These are phyloP conservation scores for Bergia sp. DNA, from an alignment of 92 coral and sea anemone species.

Conservation along the genomic window DNA sequence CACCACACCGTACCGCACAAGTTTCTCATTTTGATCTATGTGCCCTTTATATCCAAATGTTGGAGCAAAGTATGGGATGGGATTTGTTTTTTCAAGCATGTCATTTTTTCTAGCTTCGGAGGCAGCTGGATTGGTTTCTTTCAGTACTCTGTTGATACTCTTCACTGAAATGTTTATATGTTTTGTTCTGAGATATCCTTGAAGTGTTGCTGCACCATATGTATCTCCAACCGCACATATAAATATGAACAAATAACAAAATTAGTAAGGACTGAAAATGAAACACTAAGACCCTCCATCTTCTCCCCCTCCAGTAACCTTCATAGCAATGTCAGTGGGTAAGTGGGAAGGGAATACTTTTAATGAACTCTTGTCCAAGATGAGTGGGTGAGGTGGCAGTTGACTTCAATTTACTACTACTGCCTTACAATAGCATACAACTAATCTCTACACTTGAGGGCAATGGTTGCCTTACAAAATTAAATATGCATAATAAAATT, in stretches of 20 bases:
- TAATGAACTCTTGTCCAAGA: too few relatives aligned
- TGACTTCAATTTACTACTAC: too few relatives aligned
- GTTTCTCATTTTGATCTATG: conserved; percentile 44
- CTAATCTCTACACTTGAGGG: not conserved
- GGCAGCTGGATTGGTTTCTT: too few relatives aligned
- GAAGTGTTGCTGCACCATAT: conserved; percentile 45
- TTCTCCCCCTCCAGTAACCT: not conserved
- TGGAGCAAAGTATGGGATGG: conserved; percentile 7
- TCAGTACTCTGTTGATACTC: not conserved
- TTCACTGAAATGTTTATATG: conserved; percentile 40
- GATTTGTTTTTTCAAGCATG: not conserved
- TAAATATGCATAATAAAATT: too few relatives aligned
- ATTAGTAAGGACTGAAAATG: not conserved
- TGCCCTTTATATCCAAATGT: conserved; percentile 49
- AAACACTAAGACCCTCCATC: not conserved
- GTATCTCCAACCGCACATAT: conserved; percentile 41
- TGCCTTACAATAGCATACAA: not conserved
- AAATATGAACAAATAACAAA: not conserved
- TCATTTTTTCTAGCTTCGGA: not conserved
- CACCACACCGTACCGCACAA: conserved; percentile 10
- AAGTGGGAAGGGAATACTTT: not conserved
- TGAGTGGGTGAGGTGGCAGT: not conserved
- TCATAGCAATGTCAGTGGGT: not conserved
- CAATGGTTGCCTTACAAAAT: not conserved
- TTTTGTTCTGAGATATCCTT: conserved; percentile 54